Conservation (phyloP, 1,140 invertebrate species). For the Philotrypesis tridentata region DNA sequence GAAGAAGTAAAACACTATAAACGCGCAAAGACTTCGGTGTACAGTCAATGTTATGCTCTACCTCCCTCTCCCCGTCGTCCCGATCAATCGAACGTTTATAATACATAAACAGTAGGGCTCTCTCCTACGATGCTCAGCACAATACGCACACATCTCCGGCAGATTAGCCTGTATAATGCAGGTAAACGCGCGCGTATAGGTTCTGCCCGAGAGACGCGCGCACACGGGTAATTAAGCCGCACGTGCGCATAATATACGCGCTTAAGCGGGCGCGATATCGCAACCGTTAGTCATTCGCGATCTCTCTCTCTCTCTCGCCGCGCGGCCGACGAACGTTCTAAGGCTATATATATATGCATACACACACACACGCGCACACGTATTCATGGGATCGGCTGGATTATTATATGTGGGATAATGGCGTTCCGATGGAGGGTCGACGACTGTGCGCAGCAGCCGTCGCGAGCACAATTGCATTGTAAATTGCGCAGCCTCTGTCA, state of each 20-base stretch:
- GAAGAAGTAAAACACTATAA: too few species aligned
- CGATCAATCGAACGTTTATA: too few species aligned
- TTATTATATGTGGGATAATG: conserved; percentile 49
- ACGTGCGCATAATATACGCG: conserved; percentile 43
- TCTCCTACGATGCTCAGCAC: too few species aligned
- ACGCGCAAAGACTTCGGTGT: too few species aligned
- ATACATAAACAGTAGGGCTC: too few species aligned
- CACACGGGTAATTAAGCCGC: conserved; percentile 36
- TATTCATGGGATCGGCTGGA: conserved; percentile 38
- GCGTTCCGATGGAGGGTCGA: conserved; percentile 22
- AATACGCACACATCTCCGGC: not conserved
- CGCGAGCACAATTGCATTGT: conserved; percentile 59
- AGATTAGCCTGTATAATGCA: not conserved
- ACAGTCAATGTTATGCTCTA: too few species aligned
- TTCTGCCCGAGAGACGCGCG: not conserved
- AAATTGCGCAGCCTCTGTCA: conserved; percentile 48
- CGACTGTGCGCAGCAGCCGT: conserved; percentile 6
- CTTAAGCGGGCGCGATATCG: conserved; percentile 30
- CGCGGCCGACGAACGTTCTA: too few species aligned
- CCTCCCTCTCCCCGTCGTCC: too few species aligned
- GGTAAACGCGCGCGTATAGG: not conserved
- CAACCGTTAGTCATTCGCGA: conserved; percentile 38
- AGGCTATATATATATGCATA: too few species aligned
- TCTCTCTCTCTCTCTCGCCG: not conserved
- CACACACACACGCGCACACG: not conserved